phyloP scores from a whole-genome alignment of 2,797 vertebrate genomes.

The Crax fasciolata region DNA sequence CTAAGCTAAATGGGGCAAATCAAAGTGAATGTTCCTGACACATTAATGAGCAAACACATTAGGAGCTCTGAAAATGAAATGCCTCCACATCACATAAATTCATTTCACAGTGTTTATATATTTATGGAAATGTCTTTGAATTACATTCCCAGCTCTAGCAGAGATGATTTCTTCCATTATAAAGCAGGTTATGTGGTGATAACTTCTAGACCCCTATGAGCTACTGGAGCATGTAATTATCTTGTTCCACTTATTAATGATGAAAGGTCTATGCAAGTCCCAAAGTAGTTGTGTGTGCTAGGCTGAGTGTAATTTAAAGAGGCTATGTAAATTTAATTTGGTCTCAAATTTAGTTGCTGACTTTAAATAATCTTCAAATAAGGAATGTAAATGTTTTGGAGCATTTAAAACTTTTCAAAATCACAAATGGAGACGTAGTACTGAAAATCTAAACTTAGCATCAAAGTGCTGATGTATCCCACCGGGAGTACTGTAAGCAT shows the following conservation, averaged over 20 bases:
- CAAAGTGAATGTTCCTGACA: constrained; percentile 35
- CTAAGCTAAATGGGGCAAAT: constrained; percentile 61
- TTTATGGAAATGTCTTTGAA: constrained; percentile 68
- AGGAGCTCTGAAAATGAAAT: constrained; percentile 44
- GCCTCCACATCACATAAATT: constrained; percentile 8
- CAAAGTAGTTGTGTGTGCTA: constrained; percentile 25
- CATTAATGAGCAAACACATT: constrained; percentile 57
- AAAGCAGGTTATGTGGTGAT: constrained; percentile 58
- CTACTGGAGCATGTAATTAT: constrained; percentile 71
- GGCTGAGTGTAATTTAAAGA: constrained; percentile 35
- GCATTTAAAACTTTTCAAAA: constrained; percentile 10
- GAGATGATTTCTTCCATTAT: constrained; percentile 57
- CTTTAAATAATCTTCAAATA: constrained; percentile 37
- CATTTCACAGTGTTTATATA: constrained; percentile 61
- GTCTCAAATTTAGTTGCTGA: constrained; percentile 22
- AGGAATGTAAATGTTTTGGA: neutral
- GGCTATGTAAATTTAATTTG: constrained; percentile 48
- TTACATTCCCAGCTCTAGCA: constrained; percentile 1
- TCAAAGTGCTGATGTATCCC: neutral
- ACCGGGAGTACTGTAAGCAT: neutral
- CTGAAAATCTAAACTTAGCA: neutral
- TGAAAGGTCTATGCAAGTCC: constrained; percentile 60
- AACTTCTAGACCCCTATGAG: constrained; percentile 63
- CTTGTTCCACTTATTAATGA: constrained; percentile 68
- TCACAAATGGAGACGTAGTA: neutral